Percentiles rank a stretch among this genome's conserved stretches.
Conservation (phyloP, 2,888 invertebrate species). For the Drosophila cyrtoloma region DNA sequence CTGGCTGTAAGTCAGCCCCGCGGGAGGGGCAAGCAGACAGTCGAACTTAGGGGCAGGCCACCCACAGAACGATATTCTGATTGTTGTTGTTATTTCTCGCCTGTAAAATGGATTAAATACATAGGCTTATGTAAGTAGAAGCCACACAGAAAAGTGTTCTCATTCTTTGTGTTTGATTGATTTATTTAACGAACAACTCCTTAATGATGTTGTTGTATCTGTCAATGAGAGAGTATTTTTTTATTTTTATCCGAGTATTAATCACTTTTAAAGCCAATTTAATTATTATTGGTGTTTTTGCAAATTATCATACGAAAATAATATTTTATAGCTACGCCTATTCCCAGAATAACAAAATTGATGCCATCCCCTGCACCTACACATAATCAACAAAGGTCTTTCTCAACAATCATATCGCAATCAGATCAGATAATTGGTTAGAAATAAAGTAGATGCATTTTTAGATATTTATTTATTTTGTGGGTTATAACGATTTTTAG, state of each 20-base stretch:
- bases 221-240: neutral
- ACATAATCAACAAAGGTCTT: neutral
- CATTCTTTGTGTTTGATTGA: neutral
- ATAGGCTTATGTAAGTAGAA: neutral
- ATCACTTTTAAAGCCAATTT: neutral
- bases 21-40: constrained; percentile 4
- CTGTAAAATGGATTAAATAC: constrained; percentile 55
- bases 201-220: neutral
- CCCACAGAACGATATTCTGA: constrained; percentile 23
- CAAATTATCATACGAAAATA: neutral
- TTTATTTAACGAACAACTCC: neutral
- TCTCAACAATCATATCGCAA: neutral
- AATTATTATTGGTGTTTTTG: neutral
- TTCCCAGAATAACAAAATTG: neutral
- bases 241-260: neutral
- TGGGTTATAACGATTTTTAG: rapidly evolving
- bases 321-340: neutral
- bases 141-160: neutral
- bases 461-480: neutral
- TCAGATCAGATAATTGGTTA: neutral
- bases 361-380: neutral
- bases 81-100: constrained; percentile 26
- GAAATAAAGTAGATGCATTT: neutral
- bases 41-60: constrained; percentile 2
- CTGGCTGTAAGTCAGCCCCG: constrained; percentile 18